These are phyloP conservation scores for Musca vetustissima DNA, from an alignment of 1,140 invertebrate species.

Conservation along the genomic window DNA sequence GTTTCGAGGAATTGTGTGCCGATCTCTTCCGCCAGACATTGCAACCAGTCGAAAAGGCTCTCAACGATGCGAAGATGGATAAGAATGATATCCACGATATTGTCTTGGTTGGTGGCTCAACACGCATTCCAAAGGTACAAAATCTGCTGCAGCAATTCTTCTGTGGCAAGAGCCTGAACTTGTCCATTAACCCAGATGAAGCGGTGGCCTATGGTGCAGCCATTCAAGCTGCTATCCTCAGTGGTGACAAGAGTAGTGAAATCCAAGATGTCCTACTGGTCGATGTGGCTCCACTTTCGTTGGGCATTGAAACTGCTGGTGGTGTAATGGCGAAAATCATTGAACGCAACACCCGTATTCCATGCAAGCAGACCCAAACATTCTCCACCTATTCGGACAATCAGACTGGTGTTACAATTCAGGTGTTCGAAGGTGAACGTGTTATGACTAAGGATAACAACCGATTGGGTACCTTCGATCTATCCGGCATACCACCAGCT, in stretches of 20 bases:
- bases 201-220: constrained; percentile 73
- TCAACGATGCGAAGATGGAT: constrained; percentile 75
- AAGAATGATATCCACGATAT: constrained; percentile 68
- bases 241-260: constrained; percentile 64
- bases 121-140: constrained; percentile 67
- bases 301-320: constrained; percentile 65
- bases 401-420: constrained; percentile 69
- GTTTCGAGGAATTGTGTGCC: constrained; percentile 84
- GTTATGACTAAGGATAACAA: constrained; percentile 76
- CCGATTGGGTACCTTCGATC: constrained; percentile 73
- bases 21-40: constrained; percentile 76
- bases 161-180: constrained; percentile 66
- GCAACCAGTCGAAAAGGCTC: constrained; percentile 71
- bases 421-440: constrained; percentile 69
- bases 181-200: constrained; percentile 80
- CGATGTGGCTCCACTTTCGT: constrained; percentile 60
- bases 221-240: constrained; percentile 75
- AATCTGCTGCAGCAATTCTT: constrained; percentile 66
- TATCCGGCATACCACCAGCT: constrained; percentile 82
- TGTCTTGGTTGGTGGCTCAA: constrained; percentile 67
- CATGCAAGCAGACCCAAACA: constrained; percentile 65
- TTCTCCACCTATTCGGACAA: constrained; percentile 71
- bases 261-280: constrained; percentile 61
- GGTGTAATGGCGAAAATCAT: constrained; percentile 68
- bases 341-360: constrained; percentile 65